Evolutionary conservation across 2,888 invertebrate species (phyloP), one percentile per base, ranked within the genome.

Genomic region (Lithosia quadra): DNA sequence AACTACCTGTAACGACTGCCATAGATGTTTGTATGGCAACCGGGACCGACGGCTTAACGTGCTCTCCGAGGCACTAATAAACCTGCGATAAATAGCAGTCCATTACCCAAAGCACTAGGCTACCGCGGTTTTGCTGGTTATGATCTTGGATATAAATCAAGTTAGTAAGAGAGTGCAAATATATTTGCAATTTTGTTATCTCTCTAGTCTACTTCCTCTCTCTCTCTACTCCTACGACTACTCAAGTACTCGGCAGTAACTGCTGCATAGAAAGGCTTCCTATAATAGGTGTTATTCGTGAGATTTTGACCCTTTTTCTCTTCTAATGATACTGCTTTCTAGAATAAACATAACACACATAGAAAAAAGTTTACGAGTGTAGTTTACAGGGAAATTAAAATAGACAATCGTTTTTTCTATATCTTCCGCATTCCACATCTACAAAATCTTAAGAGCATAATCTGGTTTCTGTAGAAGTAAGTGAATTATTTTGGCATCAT

Each of bases 101-200:
- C n/a, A n/a, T n/a, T n/a, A n/a, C n/a, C n/a, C n/a, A n/a, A n/a
- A n/a, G n/a, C n/a, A n/a, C n/a, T n/a, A n/a, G n/a, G n/a, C n/a
- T n/a, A n/a, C n/a, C n/a, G n/a, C n/a, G n/a, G 43, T 60, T 28
- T 67, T 59, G 22, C 22, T 63, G 22, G 13, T 55, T 71, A 28
- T 63, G 0, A 21, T 53, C 15, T 67, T 67, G 0, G n/a, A 58
- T 49, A 8, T 18, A 43, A 43, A 43, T 43, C 18, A 18, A 43
- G 43, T 43, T 18, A 43, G 18, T 5, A 43, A 18, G 3, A 39
- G 39, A 11, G 1, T 39, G 43, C 7, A 8, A 43, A 8, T 43
- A 1, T 43, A 15, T 43, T 1, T 7, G n/a, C 7, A 7, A 18
- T 7, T 18, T 5, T 18, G 18, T 43, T 39, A 39, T 39, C 13